Percentiles rank a stretch among this genome's conserved stretches.
Conservation (phyloP, 2,113 vertebrate genomes). For the Lophochroa leadbeateri region DNA sequence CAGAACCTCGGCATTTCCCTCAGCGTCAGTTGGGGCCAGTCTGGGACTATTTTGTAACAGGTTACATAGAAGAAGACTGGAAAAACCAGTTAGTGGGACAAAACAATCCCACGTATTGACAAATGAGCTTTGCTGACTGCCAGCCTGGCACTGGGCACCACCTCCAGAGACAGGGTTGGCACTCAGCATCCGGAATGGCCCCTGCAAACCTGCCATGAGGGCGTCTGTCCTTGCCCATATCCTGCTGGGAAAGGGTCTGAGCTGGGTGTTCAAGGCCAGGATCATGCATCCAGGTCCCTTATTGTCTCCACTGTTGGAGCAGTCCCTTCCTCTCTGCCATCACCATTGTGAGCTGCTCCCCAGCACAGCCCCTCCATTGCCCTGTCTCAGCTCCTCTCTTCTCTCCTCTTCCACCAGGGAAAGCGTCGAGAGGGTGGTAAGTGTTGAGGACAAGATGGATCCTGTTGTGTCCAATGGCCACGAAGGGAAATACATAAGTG, state of each 20-base stretch:
- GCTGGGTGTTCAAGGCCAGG: not conserved
- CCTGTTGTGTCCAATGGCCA: conserved; percentile 39
- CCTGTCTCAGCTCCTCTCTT: not conserved
- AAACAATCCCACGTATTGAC: not conserved
- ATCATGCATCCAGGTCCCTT: not conserved
- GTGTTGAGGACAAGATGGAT: not conserved
- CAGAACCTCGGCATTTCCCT: not conserved
- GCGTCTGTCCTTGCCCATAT: fast-evolving
- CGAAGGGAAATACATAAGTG: conserved; percentile 28
- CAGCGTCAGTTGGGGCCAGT: fast-evolving
- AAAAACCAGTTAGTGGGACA: conserved; percentile 35
- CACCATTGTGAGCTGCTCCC: not conserved
- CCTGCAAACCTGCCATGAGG: not conserved
- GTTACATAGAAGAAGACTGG: not conserved
- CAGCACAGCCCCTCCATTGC: fast-evolving
- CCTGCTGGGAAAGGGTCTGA: not conserved
- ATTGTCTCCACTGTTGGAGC: not conserved
- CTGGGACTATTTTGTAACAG: conserved; percentile 3
- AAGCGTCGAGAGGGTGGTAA: not conserved
- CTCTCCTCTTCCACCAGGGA: conserved; percentile 18
- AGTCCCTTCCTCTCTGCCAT: not conserved
- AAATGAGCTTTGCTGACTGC: not conserved
- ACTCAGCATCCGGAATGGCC: fast-evolving
- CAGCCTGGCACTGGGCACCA: not conserved
- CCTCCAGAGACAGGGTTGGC: not conserved